Conservation (phyloP, 1,140 invertebrate genomes). For the Dendrolimus kikuchii region DNA sequence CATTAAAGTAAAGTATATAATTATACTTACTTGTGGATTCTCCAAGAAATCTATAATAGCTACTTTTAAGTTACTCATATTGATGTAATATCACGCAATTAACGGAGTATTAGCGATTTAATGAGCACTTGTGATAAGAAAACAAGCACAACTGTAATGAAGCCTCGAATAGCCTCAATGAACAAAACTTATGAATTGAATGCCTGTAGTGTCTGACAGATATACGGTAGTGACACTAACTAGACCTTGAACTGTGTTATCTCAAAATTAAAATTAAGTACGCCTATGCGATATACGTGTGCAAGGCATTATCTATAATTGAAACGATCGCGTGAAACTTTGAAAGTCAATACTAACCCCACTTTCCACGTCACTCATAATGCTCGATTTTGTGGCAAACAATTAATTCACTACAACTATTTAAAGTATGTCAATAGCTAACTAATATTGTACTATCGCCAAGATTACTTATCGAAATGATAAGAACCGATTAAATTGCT, state of each 20-base stretch:
- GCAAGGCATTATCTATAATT: not conserved
- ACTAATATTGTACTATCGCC: too few species aligned
- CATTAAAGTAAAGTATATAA: conserved; percentile 1
- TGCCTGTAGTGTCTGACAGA: too few species aligned
- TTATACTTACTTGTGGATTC: conserved; percentile 30
- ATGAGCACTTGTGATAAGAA: not conserved
- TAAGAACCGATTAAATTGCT: too few species aligned
- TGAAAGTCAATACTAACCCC: conserved; percentile 15
- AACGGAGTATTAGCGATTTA: not conserved
- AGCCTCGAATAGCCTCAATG: not conserved
- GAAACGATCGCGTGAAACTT: not conserved
- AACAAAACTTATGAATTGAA: too few species aligned
- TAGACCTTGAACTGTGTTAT: conserved; percentile 9
- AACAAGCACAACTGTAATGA: not conserved
- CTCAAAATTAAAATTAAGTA: not conserved
- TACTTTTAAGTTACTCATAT: conserved; percentile 39
- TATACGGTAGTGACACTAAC: not conserved
- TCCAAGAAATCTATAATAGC: conserved; percentile 32
- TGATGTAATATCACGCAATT: not conserved
- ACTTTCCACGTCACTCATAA: conserved; percentile 18
- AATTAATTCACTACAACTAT: not conserved
- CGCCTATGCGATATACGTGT: conserved; percentile 1
- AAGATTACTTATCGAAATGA: too few species aligned
- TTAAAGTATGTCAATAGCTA: too few species aligned
- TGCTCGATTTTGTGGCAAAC: conserved; percentile 6